phyloP scores from a whole-genome alignment of 1,140 invertebrate species.

The Hestina assimilis region DNA sequence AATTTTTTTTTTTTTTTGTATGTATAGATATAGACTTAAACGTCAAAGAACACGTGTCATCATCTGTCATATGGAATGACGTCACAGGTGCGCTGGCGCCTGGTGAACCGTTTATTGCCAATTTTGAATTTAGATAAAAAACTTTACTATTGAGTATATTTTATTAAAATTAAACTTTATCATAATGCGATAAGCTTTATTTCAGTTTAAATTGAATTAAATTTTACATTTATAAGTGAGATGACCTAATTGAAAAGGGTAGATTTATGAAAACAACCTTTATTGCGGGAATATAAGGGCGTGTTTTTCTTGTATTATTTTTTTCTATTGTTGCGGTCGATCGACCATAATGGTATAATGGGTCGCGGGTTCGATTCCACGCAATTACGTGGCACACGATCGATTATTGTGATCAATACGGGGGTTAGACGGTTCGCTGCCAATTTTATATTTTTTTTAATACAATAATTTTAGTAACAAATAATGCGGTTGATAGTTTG shows the following conservation, averaged over 20 bases:
- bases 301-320: constrained; percentile 20
- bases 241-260: background rate
- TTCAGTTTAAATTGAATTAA: background rate
- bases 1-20: too few relatives aligned
- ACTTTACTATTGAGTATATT: constrained; percentile 21
- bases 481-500: constrained; percentile 57
- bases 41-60: constrained; percentile 17
- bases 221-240: constrained; percentile 7
- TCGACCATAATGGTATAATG: constrained; percentile 74
- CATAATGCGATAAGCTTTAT: background rate
- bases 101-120: constrained; percentile 41
- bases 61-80: constrained; percentile 41
- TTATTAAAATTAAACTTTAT: constrained; percentile 16
- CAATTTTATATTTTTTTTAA: constrained; percentile 74
- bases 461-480: constrained; percentile 65
- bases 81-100: constrained; percentile 55
- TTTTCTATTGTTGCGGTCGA: constrained; percentile 71
- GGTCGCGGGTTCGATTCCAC: constrained; percentile 67
- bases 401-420: constrained; percentile 77
- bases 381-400: constrained; percentile 77
- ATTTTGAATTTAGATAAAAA: constrained; percentile 47
- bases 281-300: background rate
- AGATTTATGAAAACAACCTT: background rate
- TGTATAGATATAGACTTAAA: too few relatives aligned
- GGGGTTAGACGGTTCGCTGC: constrained; percentile 74